phyloP scores from a whole-genome alignment of 2,113 vertebrate genomes.

The Pandion haliaetus region DNA sequence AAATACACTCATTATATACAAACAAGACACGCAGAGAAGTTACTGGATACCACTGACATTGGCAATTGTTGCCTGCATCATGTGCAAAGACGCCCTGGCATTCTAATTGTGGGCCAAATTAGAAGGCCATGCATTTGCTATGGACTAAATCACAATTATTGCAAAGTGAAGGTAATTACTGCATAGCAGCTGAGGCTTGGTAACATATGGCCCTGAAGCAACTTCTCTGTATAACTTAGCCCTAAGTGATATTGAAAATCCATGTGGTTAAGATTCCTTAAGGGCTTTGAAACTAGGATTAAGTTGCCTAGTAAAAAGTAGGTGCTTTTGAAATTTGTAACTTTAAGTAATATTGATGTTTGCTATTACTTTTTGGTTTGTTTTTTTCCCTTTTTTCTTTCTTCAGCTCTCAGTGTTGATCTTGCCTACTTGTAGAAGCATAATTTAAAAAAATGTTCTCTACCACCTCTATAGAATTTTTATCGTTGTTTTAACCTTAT shows the following conservation, averaged over 20 bases:
- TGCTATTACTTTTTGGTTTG: not conserved
- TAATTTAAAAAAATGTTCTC: not conserved
- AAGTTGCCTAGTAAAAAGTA: not conserved
- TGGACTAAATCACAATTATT: slow-evolving; percentile 30
- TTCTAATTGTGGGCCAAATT: not conserved
- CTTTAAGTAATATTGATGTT: not conserved
- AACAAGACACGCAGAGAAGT: not conserved
- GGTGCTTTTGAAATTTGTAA: not conserved
- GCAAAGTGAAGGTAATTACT: slow-evolving; percentile 2
- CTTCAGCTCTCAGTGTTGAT: not conserved
- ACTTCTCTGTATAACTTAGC: not conserved
- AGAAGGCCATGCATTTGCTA: not conserved
- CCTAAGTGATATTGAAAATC: not conserved
- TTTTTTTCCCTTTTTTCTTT: not conserved
- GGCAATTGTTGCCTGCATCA: not conserved
- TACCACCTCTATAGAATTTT: not conserved
- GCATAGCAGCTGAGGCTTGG: not conserved
- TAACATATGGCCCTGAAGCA: not conserved
- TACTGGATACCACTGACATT: not conserved
- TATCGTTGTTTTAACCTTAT: not conserved
- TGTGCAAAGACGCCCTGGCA: not conserved
- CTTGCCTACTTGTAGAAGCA: not conserved
- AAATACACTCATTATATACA: not conserved
- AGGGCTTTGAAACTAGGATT: not conserved
- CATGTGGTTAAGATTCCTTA: not conserved